Evolutionary conservation across 2,888 invertebrate genomes (phyloP).

Genomic region (Timema podura): DNA sequence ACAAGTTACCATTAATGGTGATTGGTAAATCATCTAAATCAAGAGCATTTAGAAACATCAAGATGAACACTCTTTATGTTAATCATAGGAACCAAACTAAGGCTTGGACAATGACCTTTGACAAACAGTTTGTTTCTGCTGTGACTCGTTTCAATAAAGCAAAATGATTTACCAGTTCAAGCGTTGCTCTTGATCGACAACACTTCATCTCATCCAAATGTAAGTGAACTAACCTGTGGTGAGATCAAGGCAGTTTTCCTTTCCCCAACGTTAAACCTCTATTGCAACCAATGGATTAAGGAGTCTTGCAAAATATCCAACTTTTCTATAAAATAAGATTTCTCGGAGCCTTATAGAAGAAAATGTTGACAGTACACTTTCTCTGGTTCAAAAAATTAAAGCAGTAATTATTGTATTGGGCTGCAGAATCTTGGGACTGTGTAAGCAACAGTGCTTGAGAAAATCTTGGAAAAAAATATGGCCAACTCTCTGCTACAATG

Average conservation of each 20-base stretch:
- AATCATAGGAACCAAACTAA: not conserved
- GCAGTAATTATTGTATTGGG: not conserved
- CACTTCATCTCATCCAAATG: not conserved
- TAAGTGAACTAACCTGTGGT: not conserved
- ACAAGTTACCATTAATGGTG: constrained; percentile 36
- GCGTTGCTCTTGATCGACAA: not conserved
- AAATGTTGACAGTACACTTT: not conserved
- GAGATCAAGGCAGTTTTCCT: not conserved
- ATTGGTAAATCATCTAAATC: constrained; percentile 34
- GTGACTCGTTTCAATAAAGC: constrained; percentile 1
- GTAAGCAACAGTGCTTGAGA: not conserved
- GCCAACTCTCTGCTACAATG: not conserved
- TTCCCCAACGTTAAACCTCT: not conserved
- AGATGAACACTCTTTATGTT: not conserved
- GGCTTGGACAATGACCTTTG: not conserved
- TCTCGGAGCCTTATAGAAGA: not conserved
- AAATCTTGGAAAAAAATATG: constrained; percentile 8
- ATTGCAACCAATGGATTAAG: constrained; percentile 13
- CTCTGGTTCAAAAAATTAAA: not conserved
- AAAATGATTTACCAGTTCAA: constrained; percentile 8
- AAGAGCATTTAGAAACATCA: constrained; percentile 34
- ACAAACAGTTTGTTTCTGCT: constrained; percentile 4
- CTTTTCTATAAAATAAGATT: not conserved
- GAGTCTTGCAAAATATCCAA: constrained; percentile 10
- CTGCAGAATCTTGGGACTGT: not conserved